Evolutionary conservation across 2,797 vertebrate species (phyloP).

Genomic region (Garrulus glandarius): DNA sequence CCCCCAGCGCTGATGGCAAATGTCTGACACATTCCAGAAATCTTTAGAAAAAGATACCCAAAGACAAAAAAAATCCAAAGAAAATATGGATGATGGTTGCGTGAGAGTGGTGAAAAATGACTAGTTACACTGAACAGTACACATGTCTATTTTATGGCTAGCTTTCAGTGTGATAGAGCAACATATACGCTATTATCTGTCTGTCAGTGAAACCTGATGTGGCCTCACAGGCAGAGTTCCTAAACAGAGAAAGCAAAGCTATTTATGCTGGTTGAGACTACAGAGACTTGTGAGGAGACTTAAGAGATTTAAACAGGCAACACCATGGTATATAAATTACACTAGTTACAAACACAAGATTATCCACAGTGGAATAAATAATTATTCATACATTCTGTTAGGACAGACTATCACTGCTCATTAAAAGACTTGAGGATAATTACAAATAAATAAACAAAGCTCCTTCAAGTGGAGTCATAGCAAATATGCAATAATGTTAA

Average conservation of each 20-base stretch:
- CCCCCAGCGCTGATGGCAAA: background rate
- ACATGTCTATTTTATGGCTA: background rate
- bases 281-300: constrained; percentile 31
- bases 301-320: constrained; percentile 42
- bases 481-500: background rate
- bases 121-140: background rate
- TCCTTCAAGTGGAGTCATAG: background rate
- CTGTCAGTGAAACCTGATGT: background rate
- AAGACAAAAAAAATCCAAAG: background rate
- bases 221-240: background rate
- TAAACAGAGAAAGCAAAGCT: constrained; percentile 5
- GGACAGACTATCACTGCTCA: constrained; percentile 33
- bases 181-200: background rate
- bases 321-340: constrained; percentile 23
- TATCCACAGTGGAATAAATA: constrained; percentile 52
- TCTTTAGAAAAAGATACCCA: background rate
- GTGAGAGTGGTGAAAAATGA: background rate
- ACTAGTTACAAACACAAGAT: constrained; percentile 40
- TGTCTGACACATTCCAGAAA: background rate
- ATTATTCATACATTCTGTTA: constrained; percentile 57
- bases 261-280: background rate
- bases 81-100: background rate
- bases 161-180: background rate
- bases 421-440: constrained; percentile 17
- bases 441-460: background rate